Conservation (phyloP, 1,140 invertebrate genomes). For the Cataglyphis hispanica region DNA sequence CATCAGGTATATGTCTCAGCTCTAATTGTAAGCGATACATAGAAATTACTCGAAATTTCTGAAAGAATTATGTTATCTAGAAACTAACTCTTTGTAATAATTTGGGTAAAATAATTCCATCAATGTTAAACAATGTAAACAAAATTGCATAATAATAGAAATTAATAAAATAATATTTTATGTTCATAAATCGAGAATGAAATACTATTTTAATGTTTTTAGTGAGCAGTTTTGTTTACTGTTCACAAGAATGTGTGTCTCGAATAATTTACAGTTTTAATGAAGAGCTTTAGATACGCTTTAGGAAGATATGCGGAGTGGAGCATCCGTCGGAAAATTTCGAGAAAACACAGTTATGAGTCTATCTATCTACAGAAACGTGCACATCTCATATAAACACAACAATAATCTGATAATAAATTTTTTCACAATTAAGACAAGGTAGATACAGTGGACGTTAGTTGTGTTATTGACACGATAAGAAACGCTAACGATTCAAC, state of each 20-base stretch:
- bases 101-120: neutral
- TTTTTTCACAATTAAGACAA: neutral
- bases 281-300: neutral
- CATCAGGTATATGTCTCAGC: neutral
- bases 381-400: neutral
- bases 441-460: neutral
- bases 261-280: neutral
- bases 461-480: conserved; percentile 27
- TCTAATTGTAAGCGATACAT: conserved; percentile 3
- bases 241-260: neutral
- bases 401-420: neutral
- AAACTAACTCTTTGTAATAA: neutral
- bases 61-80: neutral
- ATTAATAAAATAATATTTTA: neutral
- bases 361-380: neutral
- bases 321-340: conserved; percentile 21
- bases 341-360: neutral
- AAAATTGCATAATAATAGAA: neutral
- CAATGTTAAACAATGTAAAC: neutral
- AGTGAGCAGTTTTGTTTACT: too few relatives aligned
- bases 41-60: neutral
- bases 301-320: neutral
- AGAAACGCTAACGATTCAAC: neutral
- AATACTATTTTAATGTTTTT: too few relatives aligned
- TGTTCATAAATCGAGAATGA: too few relatives aligned